Conservation (phyloP, 2,888 invertebrate genomes). For the Agrochola lychnidis region DNA sequence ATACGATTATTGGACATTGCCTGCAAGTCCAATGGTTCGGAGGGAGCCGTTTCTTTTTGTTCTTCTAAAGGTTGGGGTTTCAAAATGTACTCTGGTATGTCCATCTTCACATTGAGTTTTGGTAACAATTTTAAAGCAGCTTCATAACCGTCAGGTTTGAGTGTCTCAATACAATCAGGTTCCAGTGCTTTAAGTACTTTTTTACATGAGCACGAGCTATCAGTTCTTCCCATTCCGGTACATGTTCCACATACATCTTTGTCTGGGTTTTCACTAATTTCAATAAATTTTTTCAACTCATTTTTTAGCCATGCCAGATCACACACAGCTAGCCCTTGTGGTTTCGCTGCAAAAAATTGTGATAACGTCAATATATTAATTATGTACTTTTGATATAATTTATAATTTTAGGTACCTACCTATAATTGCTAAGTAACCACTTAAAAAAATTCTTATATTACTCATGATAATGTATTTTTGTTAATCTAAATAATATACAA, state of each 20-base stretch:
- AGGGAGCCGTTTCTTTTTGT: background rate
- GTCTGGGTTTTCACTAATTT: conserved; percentile 21
- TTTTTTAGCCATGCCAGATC: conserved; percentile 1
- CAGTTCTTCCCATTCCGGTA: background rate
- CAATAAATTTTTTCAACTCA: conserved; percentile 20
- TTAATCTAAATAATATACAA: background rate
- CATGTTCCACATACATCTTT: conserved; percentile 11
- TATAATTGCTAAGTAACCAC: background rate
- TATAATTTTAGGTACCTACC: background rate
- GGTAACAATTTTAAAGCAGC: conserved; percentile 3
- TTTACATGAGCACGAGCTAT: conserved; percentile 23
- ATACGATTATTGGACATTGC: conserved; percentile 2
- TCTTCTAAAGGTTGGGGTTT: background rate
- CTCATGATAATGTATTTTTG: background rate
- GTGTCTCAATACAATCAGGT: too few relatives aligned
- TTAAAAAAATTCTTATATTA: background rate
- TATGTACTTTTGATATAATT: background rate
- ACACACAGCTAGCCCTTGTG: conserved; percentile 5
- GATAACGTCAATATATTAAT: background rate
- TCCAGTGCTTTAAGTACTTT: background rate
- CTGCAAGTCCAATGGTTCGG: background rate
- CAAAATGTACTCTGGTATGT: conserved; percentile 15
- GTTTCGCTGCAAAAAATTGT: conserved; percentile 12
- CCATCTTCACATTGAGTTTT: background rate
- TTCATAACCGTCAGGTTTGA: background rate